phyloP scores from a whole-genome alignment of 2,888 invertebrate genomes.

The Drosophila histrio region DNA sequence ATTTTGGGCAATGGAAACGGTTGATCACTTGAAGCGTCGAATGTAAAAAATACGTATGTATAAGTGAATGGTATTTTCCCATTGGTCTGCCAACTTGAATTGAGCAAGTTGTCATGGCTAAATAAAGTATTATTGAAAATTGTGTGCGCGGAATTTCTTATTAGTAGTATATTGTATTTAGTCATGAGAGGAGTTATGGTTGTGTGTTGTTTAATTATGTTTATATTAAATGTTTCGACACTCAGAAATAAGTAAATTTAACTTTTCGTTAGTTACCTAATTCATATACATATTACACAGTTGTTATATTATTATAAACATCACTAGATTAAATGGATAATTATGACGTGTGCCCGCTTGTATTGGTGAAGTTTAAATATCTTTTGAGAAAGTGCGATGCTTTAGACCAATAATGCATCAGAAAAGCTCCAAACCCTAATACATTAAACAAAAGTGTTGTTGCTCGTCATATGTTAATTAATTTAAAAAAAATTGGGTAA shows the following conservation, averaged over 20 bases:
- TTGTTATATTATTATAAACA: not conserved
- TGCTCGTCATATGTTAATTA: not conserved
- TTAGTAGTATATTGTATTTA: slow-evolving; percentile 9
- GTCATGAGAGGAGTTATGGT: slow-evolving; percentile 5
- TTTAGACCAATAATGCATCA: not conserved
- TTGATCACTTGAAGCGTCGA: not conserved
- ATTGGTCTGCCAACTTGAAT: slow-evolving; percentile 14
- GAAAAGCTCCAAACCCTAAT: too few species aligned
- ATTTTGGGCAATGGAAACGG: not conserved
- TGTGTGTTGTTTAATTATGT: not conserved
- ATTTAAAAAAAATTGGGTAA: not conserved
- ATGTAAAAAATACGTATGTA: not conserved
- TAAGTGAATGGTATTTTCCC: not conserved
- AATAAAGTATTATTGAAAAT: slow-evolving; percentile 12
- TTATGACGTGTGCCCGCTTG: not conserved
- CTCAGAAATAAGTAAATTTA: not conserved
- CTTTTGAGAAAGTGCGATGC: not conserved
- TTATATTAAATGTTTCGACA: not conserved
- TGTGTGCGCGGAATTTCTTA: slow-evolving; percentile 12
- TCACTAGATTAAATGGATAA: not conserved
- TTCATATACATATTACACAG: not conserved
- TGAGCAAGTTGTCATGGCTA: slow-evolving; percentile 15
- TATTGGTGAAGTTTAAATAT: not conserved
- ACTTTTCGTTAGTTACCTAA: not conserved
- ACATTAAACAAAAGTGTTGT: not conserved